Evolutionary conservation across 1,140 invertebrate species (phyloP).

Genomic region (Metopolophium dirhodum): DNA sequence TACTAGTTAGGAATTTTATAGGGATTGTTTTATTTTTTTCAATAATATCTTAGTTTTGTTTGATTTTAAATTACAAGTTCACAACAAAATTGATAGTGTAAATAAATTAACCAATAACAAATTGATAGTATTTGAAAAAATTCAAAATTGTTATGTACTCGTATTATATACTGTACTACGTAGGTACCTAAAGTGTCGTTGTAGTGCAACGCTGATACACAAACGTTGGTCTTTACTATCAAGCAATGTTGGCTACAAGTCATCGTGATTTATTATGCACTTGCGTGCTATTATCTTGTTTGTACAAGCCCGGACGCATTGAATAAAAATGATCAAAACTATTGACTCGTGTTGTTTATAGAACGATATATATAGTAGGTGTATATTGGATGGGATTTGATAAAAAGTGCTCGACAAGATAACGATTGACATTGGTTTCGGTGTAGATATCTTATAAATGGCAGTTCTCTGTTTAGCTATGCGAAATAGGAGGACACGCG

Average conservation of each 20-base stretch:
- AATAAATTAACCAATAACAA: neutral
- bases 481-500: neutral
- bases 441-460: neutral
- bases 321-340: neutral
- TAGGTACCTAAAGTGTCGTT: neutral
- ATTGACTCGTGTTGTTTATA: neutral
- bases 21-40: neutral
- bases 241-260: neutral
- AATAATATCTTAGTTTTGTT: neutral
- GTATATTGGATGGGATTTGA: neutral
- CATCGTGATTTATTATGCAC: neutral
- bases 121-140: neutral
- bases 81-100: neutral
- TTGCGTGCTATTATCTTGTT: neutral
- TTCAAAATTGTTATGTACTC: neutral
- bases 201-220: neutral
- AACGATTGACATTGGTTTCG: neutral
- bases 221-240: neutral
- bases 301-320: neutral
- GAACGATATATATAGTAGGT: neutral
- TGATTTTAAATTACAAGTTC: neutral
- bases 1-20: neutral
- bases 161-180: too few species aligned
- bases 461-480: neutral
- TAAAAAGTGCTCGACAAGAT: conserved; percentile 13